Base-by-base conservation (phyloP, 2,797 vertebrate species). In the Rhadinocentrus ornatus region DNA sequence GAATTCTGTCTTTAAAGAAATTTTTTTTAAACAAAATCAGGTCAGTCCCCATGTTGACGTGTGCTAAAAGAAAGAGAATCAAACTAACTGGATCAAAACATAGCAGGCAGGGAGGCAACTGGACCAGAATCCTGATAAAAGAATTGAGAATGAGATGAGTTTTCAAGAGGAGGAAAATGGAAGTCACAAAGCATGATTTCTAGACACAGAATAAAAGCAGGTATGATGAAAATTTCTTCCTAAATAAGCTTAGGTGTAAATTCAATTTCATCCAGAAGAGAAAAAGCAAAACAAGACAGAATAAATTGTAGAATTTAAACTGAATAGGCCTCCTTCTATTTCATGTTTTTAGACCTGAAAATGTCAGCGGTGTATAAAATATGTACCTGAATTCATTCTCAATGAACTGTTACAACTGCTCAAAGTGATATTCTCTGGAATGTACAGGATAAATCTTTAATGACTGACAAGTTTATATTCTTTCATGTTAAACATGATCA, bases 401-500 rank as follows among this genome's bases (percentile, higher is more conserved):
- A 46, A 8, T 8, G 6, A 46, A 18, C 16, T 44, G 39, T 18
- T 2, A 4, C 39, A 44, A 50, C n/a, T 50, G n/a, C 3, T 4
- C n/a, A 50, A 4, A 57, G 4, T 13, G 0, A 10, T 39, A 44
- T 16, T 12, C 2, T 15, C 39, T 31, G 12, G 31, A 48, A 48
- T 20, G 18, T 37, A 53, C 15, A 8, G 2, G 34, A 0, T n/a
- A 13, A 20, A n/a, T 53, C 12, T 44, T 32, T 44, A 26, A 44
- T 29, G 13, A 54, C 8, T 55, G 13, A 55, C 32, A 56, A 16
- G 16, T 70, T 53, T 54, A 15, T 31, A 24, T 0, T 8, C 1
- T 52, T 62, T 54, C 4, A 15, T 34, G 54, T 18, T 64, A 24
- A 8, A 15, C 41, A 57, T 67, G 46, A 26, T 71, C 37, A 53